Conservation (phyloP, 1,140 invertebrate species). For the Sycophaga agraensis region DNA sequence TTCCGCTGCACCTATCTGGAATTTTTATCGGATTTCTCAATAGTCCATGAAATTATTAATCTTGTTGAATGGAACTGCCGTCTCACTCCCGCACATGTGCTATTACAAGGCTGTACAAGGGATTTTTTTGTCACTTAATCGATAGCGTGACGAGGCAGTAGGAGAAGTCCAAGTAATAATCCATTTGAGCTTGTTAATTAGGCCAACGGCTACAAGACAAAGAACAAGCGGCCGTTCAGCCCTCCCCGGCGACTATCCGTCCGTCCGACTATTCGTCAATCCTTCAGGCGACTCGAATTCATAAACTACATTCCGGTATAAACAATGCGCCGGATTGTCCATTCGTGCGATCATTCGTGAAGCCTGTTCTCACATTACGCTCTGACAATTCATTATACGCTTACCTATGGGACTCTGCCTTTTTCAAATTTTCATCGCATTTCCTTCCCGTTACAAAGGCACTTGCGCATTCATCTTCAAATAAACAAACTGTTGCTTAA, state of each 20-base stretch:
- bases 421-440: too few species aligned
- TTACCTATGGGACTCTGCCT: too few species aligned
- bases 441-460: too few species aligned
- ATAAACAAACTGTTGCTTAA: too few species aligned
- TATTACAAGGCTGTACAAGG: too few species aligned
- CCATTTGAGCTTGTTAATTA: slow-evolving; percentile 14
- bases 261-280: slow-evolving; percentile 3
- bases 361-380: slow-evolving; percentile 12
- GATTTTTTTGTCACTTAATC: slow-evolving; percentile 23
- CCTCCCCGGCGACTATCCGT: background rate
- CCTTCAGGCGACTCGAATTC: background rate
- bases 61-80: slow-evolving; percentile 6
- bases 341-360: slow-evolving; percentile 4
- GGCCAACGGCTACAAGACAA: slow-evolving; percentile 8
- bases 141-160: slow-evolving; percentile 18
- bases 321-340: too few species aligned
- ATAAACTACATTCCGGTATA: too few species aligned
- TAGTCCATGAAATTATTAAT: slow-evolving; percentile 19
- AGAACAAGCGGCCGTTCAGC: slow-evolving; percentile 17
- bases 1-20: too few species aligned
- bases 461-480: too few species aligned
- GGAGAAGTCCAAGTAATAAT: slow-evolving; percentile 13
- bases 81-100: background rate
- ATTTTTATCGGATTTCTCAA: too few species aligned
- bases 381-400: background rate